A percentile compares a stretch with the other conserved stretches of the same genome.
These are phyloP conservation scores for Chrysolina oricalcia DNA, from an alignment of 2,888 invertebrate species.

Conservation along the genomic window DNA sequence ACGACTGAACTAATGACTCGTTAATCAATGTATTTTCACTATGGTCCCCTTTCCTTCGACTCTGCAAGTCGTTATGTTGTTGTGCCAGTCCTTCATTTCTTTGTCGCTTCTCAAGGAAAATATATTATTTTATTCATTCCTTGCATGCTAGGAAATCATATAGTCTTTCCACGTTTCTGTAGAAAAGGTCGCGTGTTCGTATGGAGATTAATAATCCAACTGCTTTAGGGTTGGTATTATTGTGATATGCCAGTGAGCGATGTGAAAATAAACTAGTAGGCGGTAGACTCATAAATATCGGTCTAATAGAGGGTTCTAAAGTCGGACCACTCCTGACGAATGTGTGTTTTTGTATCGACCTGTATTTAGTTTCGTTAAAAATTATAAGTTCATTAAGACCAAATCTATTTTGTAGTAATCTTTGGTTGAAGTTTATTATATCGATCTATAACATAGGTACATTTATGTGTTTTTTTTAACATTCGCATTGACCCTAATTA, in stretches of 20 bases:
- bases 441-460: too few relatives aligned
- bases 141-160: not conserved
- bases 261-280: not conserved
- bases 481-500: too few relatives aligned
- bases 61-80: not conserved
- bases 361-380: not conserved
- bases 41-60: not conserved
- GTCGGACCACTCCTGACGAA: not conserved
- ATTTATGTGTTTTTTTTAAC: too few relatives aligned
- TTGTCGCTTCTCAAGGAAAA: not conserved
- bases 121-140: not conserved
- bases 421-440: too few relatives aligned
- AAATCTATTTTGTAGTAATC: too few relatives aligned
- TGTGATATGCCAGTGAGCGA: slow-evolving; percentile 2
- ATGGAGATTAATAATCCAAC: slow-evolving; percentile 5
- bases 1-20: not conserved
- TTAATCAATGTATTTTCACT: not conserved
- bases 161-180: slow-evolving; percentile 1
- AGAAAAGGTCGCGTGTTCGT: not conserved
- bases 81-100: not conserved
- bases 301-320: not conserved
- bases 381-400: not conserved
- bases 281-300: not conserved
- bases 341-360: not conserved
- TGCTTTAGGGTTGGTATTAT: slow-evolving; percentile 11